A percentile compares a stretch with the other conserved stretches of the same genome.
Evolutionary conservation across 2,113 vertebrate species (phyloP).

Genomic region (Passerina amoena): DNA sequence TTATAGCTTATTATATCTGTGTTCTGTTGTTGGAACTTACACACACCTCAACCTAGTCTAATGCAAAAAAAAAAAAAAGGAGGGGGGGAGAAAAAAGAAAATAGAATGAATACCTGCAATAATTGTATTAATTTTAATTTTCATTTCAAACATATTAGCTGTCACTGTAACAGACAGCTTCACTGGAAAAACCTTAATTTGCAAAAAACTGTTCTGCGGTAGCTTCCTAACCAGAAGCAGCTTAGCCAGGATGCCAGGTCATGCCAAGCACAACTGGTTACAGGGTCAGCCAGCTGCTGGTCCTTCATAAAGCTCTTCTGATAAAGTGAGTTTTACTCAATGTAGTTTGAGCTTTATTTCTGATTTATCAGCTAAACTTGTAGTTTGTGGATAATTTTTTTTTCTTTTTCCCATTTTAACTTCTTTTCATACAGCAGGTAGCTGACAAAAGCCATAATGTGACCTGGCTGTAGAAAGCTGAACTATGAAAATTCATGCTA

Average conservation of each 20-base stretch:
- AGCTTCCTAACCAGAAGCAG: background rate
- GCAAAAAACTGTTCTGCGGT: background rate
- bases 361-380: background rate
- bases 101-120: background rate
- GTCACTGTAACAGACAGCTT: background rate
- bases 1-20: background rate
- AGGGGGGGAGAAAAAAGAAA: background rate
- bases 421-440: background rate
- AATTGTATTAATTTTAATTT: background rate
- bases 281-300: background rate
- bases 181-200: background rate
- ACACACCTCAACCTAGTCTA: background rate
- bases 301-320: background rate
- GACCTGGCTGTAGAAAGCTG: background rate
- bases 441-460: background rate
- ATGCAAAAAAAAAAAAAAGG: background rate
- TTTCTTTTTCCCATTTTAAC: background rate
- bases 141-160: background rate
- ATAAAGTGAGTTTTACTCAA: background rate
- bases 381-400: background rate
- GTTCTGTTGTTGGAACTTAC: background rate
- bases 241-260: background rate
- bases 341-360: background rate
- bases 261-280: accelerated
- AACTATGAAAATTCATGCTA: background rate